Percentiles rank a stretch among this genome's conserved stretches.
Conservation (phyloP, 1,140 invertebrate genomes). For the Centruroides vittatus region DNA sequence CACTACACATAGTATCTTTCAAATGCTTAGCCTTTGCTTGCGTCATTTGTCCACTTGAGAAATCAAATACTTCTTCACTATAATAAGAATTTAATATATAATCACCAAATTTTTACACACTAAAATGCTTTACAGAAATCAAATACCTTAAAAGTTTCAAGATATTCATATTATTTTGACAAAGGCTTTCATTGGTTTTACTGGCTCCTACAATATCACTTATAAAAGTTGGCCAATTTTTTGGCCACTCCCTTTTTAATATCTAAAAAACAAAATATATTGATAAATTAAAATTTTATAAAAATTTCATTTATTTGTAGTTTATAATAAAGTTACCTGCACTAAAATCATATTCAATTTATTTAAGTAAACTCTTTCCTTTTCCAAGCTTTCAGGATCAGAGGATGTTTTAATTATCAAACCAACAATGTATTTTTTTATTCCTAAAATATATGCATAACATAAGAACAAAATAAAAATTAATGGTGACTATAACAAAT, state of each 20-base stretch:
- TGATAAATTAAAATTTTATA: constrained; percentile 1
- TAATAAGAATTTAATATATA: constrained; percentile 4
- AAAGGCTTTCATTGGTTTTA: constrained; percentile 96
- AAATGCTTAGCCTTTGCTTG: constrained; percentile 98
- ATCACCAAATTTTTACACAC: background rate
- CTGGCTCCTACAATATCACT: constrained; percentile 96
- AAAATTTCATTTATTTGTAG: background rate
- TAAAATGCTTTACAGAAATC: too few species aligned
- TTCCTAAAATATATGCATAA: constrained; percentile 35
- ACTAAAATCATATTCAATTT: constrained; percentile 99
- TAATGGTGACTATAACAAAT: constrained; percentile 10
- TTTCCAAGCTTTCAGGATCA: constrained; percentile 71
- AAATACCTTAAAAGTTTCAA: constrained; percentile 68
- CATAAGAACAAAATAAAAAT: too few species aligned
- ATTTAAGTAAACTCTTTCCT: constrained; percentile 92
- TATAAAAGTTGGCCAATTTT: constrained; percentile 99
- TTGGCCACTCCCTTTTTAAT: constrained; percentile 98
- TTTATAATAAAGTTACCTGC: constrained; percentile 38
- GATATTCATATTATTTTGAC: constrained; percentile 99
- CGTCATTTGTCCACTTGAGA: constrained; percentile 92
- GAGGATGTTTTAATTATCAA: constrained; percentile 97
- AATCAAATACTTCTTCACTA: constrained; percentile 98
- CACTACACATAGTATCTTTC: constrained; percentile 99
- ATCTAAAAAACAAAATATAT: constrained; percentile 47
- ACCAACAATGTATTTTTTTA: constrained; percentile 97